These are phyloP conservation scores for Hipposideros larvatus DNA, from an alignment of 2,797 vertebrate genomes.

Conservation along the genomic window DNA sequence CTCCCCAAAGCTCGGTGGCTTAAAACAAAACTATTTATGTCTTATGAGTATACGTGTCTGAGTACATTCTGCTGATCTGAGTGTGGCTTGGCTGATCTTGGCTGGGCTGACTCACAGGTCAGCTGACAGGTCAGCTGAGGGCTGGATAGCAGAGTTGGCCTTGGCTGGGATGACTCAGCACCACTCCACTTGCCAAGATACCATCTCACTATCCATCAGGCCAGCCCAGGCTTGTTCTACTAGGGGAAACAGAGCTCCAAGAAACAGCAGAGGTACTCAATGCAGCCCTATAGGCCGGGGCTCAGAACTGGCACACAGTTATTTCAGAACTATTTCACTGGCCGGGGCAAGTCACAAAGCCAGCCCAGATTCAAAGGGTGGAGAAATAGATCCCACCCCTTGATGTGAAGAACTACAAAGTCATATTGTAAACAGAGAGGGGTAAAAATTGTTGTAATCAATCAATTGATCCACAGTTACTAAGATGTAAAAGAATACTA, in stretches of 20 bases:
- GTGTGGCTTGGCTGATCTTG: neutral
- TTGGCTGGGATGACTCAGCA: conserved; percentile 14
- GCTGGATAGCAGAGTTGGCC: neutral
- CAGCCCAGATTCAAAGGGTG: neutral
- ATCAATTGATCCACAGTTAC: neutral
- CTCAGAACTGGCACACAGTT: neutral
- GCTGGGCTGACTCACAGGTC: neutral
- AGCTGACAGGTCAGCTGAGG: neutral
- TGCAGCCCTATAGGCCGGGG: neutral
- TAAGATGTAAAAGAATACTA: neutral
- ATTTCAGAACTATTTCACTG: neutral
- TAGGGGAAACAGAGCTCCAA: neutral
- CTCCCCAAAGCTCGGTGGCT: neutral
- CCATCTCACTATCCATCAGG: neutral
- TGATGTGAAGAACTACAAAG: neutral
- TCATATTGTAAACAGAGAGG: neutral
- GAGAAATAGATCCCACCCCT: neutral
- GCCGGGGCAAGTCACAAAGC: neutral
- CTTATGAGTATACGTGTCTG: neutral
- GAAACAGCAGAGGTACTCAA: neutral
- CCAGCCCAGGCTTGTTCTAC: neutral
- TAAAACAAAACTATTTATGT: neutral
- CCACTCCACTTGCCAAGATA: neutral
- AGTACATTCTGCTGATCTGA: neutral
- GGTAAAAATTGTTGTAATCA: neutral